phyloP scores from a whole-genome alignment of 2,113 vertebrate species.

The Labeo rohita region DNA sequence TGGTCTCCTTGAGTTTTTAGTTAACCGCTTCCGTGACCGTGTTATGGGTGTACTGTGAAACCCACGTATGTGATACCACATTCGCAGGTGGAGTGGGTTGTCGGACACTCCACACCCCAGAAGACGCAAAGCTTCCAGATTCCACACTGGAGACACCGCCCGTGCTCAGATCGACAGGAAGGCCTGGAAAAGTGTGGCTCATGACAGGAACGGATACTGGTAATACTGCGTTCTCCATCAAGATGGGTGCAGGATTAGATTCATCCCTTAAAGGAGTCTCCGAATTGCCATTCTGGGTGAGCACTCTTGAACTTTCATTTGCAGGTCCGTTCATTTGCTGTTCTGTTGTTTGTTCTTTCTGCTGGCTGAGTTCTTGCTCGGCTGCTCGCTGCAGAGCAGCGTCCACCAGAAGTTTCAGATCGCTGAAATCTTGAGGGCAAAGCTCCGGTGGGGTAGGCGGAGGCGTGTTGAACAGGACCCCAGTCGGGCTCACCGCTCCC shows the following conservation, averaged over 20 bases:
- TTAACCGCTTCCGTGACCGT: slow-evolving; percentile 75
- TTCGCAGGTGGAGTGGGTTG: slow-evolving; percentile 60
- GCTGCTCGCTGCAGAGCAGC: slow-evolving; percentile 87
- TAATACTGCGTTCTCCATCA: slow-evolving; percentile 58
- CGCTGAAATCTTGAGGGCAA: slow-evolving; percentile 89
- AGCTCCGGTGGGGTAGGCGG: slow-evolving; percentile 88
- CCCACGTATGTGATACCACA: slow-evolving; percentile 70
- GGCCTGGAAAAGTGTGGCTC: slow-evolving; percentile 46
- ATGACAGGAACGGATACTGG: slow-evolving; percentile 55
- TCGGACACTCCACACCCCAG: slow-evolving; percentile 71
- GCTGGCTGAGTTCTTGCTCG: slow-evolving; percentile 84
- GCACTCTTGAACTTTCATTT: not conserved
- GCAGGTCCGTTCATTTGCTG: not conserved
- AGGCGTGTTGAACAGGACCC: slow-evolving; percentile 88
- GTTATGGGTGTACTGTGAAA: slow-evolving; percentile 67
- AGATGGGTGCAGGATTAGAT: slow-evolving; percentile 51
- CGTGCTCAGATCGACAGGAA: slow-evolving; percentile 22
- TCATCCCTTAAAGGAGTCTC: slow-evolving; percentile 38
- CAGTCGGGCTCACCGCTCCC: slow-evolving; percentile 76
- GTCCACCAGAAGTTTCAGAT: slow-evolving; percentile 89
- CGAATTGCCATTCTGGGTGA: slow-evolving; percentile 4
- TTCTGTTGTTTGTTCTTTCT: slow-evolving; percentile 54
- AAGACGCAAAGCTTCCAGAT: slow-evolving; percentile 45
- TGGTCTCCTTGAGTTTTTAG: slow-evolving; percentile 41
- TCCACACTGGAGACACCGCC: slow-evolving; percentile 26